Conservation (phyloP, 2,888 invertebrate genomes). For the Tribolium freemani region DNA sequence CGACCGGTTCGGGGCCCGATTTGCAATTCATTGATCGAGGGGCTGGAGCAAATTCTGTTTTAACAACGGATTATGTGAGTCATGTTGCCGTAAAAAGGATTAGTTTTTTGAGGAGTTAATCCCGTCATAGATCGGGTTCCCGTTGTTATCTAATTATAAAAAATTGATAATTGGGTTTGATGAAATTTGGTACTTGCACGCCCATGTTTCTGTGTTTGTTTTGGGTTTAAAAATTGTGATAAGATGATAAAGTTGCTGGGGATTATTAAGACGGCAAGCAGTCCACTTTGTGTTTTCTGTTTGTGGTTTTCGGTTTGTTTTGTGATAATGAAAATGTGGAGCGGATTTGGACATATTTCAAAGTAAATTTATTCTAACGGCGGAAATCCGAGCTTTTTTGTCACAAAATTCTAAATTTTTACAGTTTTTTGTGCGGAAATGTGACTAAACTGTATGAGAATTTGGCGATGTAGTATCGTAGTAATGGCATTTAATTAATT, state of each 20-base stretch:
- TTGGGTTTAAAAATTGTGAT: neutral
- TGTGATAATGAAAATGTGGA: neutral
- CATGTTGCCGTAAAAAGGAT: neutral
- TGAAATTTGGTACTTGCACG: neutral
- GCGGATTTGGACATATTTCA: neutral
- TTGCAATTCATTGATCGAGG: conserved; percentile 28
- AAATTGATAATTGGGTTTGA: too few relatives aligned
- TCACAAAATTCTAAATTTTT: neutral
- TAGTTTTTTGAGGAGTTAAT: neutral
- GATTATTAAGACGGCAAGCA: neutral
- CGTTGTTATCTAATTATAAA: neutral
- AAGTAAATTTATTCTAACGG: neutral
- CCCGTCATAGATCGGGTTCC: neutral
- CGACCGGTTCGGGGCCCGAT: conserved; percentile 30
- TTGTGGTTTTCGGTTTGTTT: neutral
- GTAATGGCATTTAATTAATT: neutral
- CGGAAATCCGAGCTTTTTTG: neutral
- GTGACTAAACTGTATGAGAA: neutral
- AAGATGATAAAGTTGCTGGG: neutral
- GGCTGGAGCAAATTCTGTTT: neutral
- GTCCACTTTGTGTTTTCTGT: neutral
- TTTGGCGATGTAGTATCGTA: neutral
- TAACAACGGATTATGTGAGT: neutral
- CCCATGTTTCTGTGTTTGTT: neutral
- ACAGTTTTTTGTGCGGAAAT: neutral